Percentiles rank a stretch among this genome's conserved stretches.
These are phyloP conservation scores for Neosilurus mollespiculum DNA, from an alignment of 2,797 vertebrate genomes.

Conservation along the genomic window DNA sequence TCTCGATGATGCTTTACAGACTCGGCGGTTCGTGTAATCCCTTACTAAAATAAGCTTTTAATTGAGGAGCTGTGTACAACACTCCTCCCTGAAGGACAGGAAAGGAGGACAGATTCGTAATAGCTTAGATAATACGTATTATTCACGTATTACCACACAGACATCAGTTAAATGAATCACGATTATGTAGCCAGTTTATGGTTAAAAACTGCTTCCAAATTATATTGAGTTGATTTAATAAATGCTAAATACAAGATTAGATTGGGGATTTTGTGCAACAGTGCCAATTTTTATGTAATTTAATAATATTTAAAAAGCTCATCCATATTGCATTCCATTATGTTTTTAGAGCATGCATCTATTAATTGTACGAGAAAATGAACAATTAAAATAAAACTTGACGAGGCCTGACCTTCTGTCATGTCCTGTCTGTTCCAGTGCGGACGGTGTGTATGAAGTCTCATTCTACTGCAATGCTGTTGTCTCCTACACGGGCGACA, in stretches of 20 bases:
- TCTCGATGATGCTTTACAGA: conserved; percentile 39
- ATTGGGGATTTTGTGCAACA: neutral
- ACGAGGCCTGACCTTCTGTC: neutral
- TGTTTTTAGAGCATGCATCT: neutral
- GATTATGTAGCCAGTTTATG: neutral
- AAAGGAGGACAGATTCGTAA: conserved; percentile 50
- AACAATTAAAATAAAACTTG: neutral
- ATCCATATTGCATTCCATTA: neutral
- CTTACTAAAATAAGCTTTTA: conserved; percentile 58
- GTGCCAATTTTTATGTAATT: no score
- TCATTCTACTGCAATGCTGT: conserved; percentile 81
- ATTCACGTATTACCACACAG: conserved; percentile 29
- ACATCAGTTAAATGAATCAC: neutral
- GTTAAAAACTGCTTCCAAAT: neutral
- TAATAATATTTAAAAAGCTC: neutral
- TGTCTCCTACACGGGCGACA: conserved; percentile 76
- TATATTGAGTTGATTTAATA: neutral
- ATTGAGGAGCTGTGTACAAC: conserved; percentile 52
- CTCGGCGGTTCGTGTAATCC: conserved; percentile 46
- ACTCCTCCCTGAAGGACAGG: conserved; percentile 21
- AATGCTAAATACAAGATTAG: neutral
- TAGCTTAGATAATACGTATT: conserved; percentile 45
- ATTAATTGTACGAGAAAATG: neutral
- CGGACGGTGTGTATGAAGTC: conserved; percentile 81
- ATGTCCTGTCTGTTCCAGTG: conserved; percentile 59